Conservation (phyloP, 2,797 vertebrate species). For the Cryptoblepharus egeriae region DNA sequence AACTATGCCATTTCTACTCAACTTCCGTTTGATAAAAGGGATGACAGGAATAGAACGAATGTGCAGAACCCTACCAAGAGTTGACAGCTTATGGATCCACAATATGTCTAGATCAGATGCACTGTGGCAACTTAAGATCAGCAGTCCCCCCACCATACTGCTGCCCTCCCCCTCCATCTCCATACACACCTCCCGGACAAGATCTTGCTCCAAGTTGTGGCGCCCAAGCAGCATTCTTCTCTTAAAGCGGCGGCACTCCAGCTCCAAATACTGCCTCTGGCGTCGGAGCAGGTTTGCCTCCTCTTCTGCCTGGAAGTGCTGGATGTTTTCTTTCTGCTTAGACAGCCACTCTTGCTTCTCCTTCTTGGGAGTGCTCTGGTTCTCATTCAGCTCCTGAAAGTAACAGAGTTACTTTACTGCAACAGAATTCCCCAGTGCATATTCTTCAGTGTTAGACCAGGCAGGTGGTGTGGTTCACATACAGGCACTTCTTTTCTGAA, state of each 20-base stretch:
- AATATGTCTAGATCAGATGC: neutral
- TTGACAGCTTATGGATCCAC: neutral
- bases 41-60: neutral
- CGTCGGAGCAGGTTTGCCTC: constrained; percentile 94
- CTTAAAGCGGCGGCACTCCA: constrained; percentile 96
- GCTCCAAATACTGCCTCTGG: constrained; percentile 95
- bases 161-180: neutral
- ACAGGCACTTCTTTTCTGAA: too few species aligned
- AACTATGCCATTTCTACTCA: neutral
- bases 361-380: constrained; percentile 98
- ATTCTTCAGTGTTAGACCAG: neutral
- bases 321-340: constrained; percentile 98
- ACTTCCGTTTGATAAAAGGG: neutral
- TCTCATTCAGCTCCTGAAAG: constrained; percentile 93
- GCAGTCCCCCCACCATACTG: neutral
- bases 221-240: constrained; percentile 94
- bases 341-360: constrained; percentile 99
- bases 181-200: constrained; percentile 88
- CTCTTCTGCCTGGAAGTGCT: constrained; percentile 97
- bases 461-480: neutral
- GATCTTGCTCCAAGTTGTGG: constrained; percentile 95
- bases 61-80: too few species aligned
- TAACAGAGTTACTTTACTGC: neutral
- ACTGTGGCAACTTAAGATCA: neutral
- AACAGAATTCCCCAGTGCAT: neutral